A percentile compares a stretch with the other conserved stretches of the same genome.
Conservation (phyloP, 35 echinoderm and acorn worm species). For the Patiria miniata region DNA sequence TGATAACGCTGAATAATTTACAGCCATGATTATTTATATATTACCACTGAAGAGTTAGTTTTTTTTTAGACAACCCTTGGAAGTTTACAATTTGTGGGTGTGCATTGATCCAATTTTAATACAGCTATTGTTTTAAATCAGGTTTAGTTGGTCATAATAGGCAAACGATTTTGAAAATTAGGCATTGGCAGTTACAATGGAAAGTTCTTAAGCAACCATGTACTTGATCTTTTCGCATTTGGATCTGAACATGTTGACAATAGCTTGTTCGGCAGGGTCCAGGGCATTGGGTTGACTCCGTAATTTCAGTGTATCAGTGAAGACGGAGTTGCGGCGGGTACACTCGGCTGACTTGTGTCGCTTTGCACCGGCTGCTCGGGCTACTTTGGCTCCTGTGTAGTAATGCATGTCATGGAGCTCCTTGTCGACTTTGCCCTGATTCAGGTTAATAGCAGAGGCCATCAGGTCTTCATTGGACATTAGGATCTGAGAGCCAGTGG, state of each 20-base stretch:
- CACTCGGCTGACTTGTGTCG: slow-evolving; percentile 59
- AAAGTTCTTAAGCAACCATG: slow-evolving; percentile 62
- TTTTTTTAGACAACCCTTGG: too few species aligned
- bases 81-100: too few species aligned
- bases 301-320: slow-evolving; percentile 71
- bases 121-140: too few species aligned
- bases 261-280: slow-evolving; percentile 64
- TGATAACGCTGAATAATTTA: too few species aligned
- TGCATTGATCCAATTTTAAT: too few species aligned
- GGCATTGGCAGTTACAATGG: too few species aligned
- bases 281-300: slow-evolving; percentile 47
- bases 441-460: slow-evolving; percentile 57
- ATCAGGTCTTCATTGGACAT: slow-evolving; percentile 81
- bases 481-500: slow-evolving; percentile 80
- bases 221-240: slow-evolving; percentile 77
- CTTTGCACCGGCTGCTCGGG: slow-evolving; percentile 47
- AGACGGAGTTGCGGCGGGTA: slow-evolving; percentile 74
- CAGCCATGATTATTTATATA: too few species aligned
- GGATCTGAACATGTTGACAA: slow-evolving; percentile 77
- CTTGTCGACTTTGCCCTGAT: slow-evolving; percentile 54
- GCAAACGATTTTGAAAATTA: too few species aligned
- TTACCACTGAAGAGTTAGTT: too few species aligned
- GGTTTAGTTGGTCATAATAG: too few species aligned
- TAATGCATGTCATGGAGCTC: slow-evolving; percentile 83
- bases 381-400: slow-evolving; percentile 65